phyloP scores from a whole-genome alignment of 2,888 invertebrate genomes.

The Dorcus parallelipipedus region DNA sequence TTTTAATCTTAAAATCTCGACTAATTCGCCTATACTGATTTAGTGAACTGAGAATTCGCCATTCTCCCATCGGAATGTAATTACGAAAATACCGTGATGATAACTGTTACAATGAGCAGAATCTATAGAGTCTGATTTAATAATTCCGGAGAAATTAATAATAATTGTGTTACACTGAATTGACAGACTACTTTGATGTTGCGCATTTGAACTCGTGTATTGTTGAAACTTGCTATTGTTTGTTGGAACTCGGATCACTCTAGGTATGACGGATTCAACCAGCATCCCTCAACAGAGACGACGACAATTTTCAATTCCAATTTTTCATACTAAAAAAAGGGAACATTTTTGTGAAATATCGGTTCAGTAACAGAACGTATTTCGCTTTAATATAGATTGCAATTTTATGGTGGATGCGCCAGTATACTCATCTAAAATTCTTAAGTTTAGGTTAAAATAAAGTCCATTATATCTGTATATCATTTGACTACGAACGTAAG shows the following conservation, averaged over 20 bases:
- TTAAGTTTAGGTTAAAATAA: no score
- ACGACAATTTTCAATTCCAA: no score
- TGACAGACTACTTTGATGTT: slow-evolving; percentile 46
- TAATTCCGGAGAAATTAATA: slow-evolving; percentile 49
- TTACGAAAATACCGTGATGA: slow-evolving; percentile 35
- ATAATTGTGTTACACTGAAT: slow-evolving; percentile 48
- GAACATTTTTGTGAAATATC: no score
- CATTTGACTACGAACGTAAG: no score
- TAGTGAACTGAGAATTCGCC: slow-evolving; percentile 17
- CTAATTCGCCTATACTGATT: slow-evolving; percentile 15
- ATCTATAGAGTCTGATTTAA: slow-evolving; percentile 45
- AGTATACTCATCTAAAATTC: no score
- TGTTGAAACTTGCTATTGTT: slow-evolving; percentile 43
- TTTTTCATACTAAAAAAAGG: no score
- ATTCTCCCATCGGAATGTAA: slow-evolving; percentile 38
- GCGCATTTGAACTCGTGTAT: slow-evolving; percentile 43
- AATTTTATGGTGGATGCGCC: no score
- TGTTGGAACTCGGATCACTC: slow-evolving; percentile 22
- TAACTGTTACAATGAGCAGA: slow-evolving; percentile 38
- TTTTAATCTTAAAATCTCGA: not conserved
- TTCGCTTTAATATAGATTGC: no score
- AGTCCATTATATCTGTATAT: no score
- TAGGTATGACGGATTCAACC: slow-evolving; percentile 4
- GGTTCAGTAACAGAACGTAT: no score
- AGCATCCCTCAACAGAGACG: not conserved